Evolutionary conservation across 2,888 invertebrate genomes (phyloP).

Genomic region (Glomeris marginata): DNA sequence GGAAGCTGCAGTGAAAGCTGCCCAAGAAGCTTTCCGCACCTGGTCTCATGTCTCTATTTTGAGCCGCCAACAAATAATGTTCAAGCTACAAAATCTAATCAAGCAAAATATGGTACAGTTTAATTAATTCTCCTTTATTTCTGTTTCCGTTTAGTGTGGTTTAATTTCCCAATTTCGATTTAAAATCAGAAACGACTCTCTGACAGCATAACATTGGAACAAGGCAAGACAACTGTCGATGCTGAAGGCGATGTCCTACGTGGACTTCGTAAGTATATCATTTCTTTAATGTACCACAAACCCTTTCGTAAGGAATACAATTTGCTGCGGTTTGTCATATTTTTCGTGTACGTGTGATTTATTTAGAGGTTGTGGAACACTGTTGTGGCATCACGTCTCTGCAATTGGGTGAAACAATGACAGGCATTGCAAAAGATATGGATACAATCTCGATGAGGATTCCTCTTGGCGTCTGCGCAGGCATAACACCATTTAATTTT

Average conservation of each 20-base stretch:
- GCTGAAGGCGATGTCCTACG: slow-evolving; percentile 96
- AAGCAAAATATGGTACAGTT: slow-evolving; percentile 57
- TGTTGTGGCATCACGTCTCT: slow-evolving; percentile 85
- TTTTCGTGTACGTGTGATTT: background rate
- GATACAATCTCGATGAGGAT: slow-evolving; percentile 83
- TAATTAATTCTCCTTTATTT: background rate
- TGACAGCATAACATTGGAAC: slow-evolving; percentile 81
- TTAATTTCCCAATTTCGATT: too few relatives aligned
- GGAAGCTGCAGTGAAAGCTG: slow-evolving; percentile 70
- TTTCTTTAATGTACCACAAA: background rate
- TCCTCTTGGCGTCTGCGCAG: slow-evolving; percentile 85
- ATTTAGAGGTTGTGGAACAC: slow-evolving; percentile 85
- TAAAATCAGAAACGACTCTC: slow-evolving; percentile 58
- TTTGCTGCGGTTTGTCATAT: background rate
- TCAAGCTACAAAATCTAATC: slow-evolving; percentile 68
- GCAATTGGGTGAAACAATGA: slow-evolving; percentile 82
- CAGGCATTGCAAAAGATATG: slow-evolving; percentile 80
- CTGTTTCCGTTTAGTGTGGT: too few relatives aligned
- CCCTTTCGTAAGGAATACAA: background rate
- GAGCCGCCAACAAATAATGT: slow-evolving; percentile 83
- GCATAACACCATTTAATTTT: slow-evolving; percentile 97
- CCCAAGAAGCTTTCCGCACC: slow-evolving; percentile 58
- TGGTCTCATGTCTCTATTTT: slow-evolving; percentile 89
- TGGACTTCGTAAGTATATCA: slow-evolving; percentile 69
- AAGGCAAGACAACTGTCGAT: slow-evolving; percentile 92